Percentiles rank a stretch among this genome's conserved stretches.
These are phyloP conservation scores for Clostera curtula DNA, from an alignment of 2,888 invertebrate species.

Conservation along the genomic window DNA sequence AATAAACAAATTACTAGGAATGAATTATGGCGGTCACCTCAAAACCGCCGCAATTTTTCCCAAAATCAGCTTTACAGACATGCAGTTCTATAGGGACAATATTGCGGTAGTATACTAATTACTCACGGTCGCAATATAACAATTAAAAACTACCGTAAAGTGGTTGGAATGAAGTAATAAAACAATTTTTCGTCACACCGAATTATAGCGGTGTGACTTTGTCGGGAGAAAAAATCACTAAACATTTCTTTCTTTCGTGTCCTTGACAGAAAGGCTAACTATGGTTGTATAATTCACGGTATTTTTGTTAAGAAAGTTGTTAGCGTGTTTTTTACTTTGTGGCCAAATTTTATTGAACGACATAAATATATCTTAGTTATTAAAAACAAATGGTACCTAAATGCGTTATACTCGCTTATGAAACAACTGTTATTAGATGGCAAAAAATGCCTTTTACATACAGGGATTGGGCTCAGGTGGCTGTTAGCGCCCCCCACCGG, in stretches of 20 bases:
- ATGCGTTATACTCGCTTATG: no score
- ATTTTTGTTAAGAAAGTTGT: conserved; percentile 22
- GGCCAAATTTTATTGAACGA: conserved; percentile 20
- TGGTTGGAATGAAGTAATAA: conserved; percentile 39
- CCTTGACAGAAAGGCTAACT: conserved; percentile 20
- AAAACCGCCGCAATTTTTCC: conserved; percentile 22
- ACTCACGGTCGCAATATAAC: conserved; percentile 50
- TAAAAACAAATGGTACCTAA: no score
- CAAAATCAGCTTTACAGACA: conserved; percentile 25
- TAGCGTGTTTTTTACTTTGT: conserved; percentile 17
- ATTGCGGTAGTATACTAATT: conserved; percentile 51
- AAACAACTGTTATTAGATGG: no score
- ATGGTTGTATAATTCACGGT: conserved; percentile 7
- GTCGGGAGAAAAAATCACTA: conserved; percentile 31
- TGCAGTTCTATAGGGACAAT: conserved; percentile 28
- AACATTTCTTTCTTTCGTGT: conserved; percentile 27
- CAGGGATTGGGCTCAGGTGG: conserved; percentile 50
- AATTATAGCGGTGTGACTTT: conserved; percentile 22
- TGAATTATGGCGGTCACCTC: conserved; percentile 21
- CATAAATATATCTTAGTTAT: no score
- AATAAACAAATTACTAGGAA: conserved; percentile 6
- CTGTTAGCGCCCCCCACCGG: conserved; percentile 44
- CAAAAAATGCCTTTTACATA: conserved; percentile 18
- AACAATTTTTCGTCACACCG: conserved; percentile 33
- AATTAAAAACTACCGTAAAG: conserved; percentile 59